These are phyloP conservation scores for Seison nebaliae DNA, from an alignment of 1,140 invertebrate species.

Conservation along the genomic window DNA sequence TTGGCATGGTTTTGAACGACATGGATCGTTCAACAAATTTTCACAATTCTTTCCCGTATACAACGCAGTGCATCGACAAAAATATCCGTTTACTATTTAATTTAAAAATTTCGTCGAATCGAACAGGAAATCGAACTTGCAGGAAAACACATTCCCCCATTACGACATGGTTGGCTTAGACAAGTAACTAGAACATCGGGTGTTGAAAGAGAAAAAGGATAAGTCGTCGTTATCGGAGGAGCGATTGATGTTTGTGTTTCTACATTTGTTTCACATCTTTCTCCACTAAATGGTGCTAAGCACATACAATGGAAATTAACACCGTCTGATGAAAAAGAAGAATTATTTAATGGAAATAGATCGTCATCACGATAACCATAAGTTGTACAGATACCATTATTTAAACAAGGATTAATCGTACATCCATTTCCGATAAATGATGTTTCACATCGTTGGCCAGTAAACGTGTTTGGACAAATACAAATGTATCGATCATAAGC, in stretches of 20 bases:
- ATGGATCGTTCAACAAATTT: constrained; percentile 6
- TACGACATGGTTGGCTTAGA: constrained; percentile 5
- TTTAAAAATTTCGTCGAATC: no score
- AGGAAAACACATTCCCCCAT: constrained; percentile 15
- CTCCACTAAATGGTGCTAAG: constrained; percentile 8
- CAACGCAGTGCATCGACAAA: constrained; percentile 13
- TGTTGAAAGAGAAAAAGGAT: no score
- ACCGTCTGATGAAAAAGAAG: constrained; percentile 2
- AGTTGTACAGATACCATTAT: constrained; percentile 10
- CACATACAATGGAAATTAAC: no score
- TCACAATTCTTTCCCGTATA: constrained; percentile 14
- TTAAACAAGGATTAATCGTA: constrained; percentile 8
- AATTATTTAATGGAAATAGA: no score
- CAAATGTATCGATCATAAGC: constrained; percentile 29
- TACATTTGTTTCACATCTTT: constrained; percentile 4
- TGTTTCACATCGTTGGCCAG: constrained; percentile 17
- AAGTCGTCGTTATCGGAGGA: no score
- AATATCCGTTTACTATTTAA: no score
- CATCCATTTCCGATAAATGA: constrained; percentile 10
- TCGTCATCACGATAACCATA: not conserved
- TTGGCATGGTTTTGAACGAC: constrained; percentile 2
- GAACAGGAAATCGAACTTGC: not conserved
- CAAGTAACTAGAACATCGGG: not conserved
- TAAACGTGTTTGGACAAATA: constrained; percentile 38
- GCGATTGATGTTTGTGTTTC: no score